Conservation (phyloP, 2,888 invertebrate genomes). For the Amphipyra berbera region DNA sequence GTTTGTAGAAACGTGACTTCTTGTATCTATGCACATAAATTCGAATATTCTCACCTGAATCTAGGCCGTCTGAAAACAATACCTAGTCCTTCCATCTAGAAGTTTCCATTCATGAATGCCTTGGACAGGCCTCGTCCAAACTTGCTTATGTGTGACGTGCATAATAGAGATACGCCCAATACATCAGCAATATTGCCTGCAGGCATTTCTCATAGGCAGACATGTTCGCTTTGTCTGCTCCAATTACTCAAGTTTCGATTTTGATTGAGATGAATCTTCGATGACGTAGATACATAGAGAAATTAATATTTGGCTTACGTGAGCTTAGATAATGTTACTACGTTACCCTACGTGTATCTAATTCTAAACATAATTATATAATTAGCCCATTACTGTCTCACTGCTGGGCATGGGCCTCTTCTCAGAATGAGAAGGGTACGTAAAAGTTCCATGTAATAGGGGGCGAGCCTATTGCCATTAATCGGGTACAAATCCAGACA, state of each 20-base stretch:
- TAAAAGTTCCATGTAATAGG: no score
- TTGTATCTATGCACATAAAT: conserved; percentile 19
- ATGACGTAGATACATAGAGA: background rate
- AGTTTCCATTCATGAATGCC: conserved; percentile 10
- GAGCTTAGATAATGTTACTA: background rate
- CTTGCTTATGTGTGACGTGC: background rate
- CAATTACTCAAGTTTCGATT: conserved; percentile 32
- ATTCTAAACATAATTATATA: no score
- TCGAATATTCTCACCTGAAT: conserved; percentile 2
- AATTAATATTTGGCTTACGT: background rate
- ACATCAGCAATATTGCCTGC: conserved; percentile 4
- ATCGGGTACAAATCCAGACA: no score
- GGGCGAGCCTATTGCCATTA: no score
- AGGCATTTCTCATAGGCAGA: conserved; percentile 3
- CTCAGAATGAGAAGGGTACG: no score
- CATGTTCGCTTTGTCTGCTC: conserved; percentile 15
- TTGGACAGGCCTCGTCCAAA: background rate
- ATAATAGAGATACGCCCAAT: background rate
- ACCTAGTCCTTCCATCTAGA: conserved; percentile 12
- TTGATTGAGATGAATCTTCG: conserved; percentile 7
- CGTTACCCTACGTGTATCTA: no score
- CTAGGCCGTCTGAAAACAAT: conserved; percentile 22
- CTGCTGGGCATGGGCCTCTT: no score
- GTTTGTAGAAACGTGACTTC: conserved; percentile 16
- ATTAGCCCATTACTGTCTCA: no score